phyloP scores from a whole-genome alignment of 92 coral and sea anemone genomes.

The Pocillopora grandis region DNA sequence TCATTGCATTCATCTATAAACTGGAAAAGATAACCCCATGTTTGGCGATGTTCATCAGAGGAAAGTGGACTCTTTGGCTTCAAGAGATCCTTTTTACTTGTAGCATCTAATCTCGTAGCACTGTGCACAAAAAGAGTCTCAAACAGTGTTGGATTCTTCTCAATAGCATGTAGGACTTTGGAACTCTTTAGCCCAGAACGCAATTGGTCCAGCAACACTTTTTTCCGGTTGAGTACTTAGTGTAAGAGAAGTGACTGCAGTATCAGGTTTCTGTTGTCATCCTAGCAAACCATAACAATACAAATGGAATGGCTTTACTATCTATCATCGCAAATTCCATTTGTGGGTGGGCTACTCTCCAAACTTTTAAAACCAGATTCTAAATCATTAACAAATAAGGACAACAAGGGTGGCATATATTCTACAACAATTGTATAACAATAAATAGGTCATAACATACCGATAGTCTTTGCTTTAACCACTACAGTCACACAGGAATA shows the following conservation, averaged over 20 bases:
- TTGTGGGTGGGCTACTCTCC: too few species aligned
- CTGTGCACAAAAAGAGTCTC: too few species aligned
- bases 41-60: constrained; percentile 38
- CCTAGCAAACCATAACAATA: constrained; percentile 27
- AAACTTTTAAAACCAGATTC: too few species aligned
- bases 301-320: too few species aligned
- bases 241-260: constrained; percentile 47
- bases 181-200: too few species aligned
- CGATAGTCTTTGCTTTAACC: constrained; percentile 23
- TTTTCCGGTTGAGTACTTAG: constrained; percentile 45
- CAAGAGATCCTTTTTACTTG: neutral
- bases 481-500: constrained; percentile 34
- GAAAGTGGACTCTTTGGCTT: constrained; percentile 24
- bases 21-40: constrained; percentile 33
- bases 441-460: constrained; percentile 14
- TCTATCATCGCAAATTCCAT: too few species aligned
- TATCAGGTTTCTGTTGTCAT: constrained; percentile 34
- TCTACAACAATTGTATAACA: neutral
- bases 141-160: too few species aligned
- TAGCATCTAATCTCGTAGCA: too few species aligned
- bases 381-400: too few species aligned
- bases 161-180: too few species aligned
- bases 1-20: constrained; percentile 35
- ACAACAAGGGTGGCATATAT: too few species aligned
- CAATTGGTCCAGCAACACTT: neutral